A percentile compares a stretch with the other conserved stretches of the same genome.
phyloP scores from a whole-genome alignment of 2,888 invertebrate species.

The Herminia tarsipennalis region DNA sequence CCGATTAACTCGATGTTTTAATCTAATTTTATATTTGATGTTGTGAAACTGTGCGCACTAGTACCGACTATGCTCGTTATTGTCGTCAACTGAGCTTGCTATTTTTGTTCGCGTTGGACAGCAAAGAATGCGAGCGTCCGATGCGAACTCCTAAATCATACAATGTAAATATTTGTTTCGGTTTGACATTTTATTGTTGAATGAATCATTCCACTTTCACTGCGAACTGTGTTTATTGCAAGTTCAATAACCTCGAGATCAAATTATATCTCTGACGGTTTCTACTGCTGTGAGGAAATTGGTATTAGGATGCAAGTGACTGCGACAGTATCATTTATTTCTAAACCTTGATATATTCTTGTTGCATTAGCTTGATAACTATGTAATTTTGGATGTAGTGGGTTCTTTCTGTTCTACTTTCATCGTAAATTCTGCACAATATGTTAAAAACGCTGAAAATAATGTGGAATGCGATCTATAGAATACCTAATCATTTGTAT shows the following conservation, averaged over 20 bases:
- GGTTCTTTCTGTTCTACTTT: too few species aligned
- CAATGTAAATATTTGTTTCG: neutral
- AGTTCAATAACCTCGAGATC: too few species aligned
- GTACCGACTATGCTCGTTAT: neutral
- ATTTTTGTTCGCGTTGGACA: neutral
- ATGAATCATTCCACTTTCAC: neutral
- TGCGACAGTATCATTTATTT: too few species aligned
- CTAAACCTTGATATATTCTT: too few species aligned
- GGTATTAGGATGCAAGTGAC: too few species aligned
- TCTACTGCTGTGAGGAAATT: neutral
- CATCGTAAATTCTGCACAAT: too few species aligned
- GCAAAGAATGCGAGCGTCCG: neutral
- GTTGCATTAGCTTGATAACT: too few species aligned
- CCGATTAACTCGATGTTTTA: neutral
- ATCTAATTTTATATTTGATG: neutral
- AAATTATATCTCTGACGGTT: too few species aligned
- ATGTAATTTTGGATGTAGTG: too few species aligned
- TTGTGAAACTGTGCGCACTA: constrained; percentile 2
- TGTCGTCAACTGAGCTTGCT: constrained; percentile 1
- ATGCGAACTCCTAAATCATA: neutral
- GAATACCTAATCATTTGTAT: too few species aligned
- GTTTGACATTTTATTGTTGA: neutral
- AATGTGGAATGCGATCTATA: too few species aligned
- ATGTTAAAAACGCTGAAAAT: too few species aligned
- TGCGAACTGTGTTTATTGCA: neutral